These are phyloP conservation scores for Coleophora deauratella DNA, from an alignment of 2,888 invertebrate genomes.

Conservation along the genomic window DNA sequence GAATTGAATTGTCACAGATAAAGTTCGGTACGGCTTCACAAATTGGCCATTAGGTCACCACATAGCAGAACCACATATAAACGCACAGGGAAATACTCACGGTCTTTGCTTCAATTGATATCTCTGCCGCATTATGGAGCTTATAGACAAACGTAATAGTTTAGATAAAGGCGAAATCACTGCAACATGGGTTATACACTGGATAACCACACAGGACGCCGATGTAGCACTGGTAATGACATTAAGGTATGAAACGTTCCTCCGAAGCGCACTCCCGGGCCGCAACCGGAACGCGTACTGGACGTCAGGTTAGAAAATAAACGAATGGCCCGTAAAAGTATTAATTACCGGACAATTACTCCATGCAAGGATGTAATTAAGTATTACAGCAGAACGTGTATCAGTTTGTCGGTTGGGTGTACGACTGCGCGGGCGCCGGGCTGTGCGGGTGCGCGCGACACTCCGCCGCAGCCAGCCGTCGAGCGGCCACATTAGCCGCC, in stretches of 20 bases:
- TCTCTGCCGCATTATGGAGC: constrained; percentile 58
- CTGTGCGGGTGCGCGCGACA: constrained; percentile 34
- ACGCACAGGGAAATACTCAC: constrained; percentile 47
- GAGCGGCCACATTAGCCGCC: constrained; percentile 9
- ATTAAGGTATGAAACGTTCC: constrained; percentile 24
- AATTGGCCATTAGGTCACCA: constrained; percentile 32
- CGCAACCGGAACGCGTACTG: constrained; percentile 30
- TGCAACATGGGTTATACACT: constrained; percentile 43
- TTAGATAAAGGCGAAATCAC: constrained; percentile 40
- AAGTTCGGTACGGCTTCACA: constrained; percentile 27
- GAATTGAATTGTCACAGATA: constrained; percentile 31
- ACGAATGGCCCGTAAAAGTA: constrained; percentile 44
- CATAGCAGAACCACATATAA: constrained; percentile 19
- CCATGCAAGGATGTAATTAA: constrained; percentile 62
- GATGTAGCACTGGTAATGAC: constrained; percentile 24
- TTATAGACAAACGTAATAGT: constrained; percentile 29
- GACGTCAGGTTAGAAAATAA: constrained; percentile 34
- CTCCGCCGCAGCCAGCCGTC: constrained; percentile 20
- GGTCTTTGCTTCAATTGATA: constrained; percentile 67
- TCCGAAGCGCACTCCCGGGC: constrained; percentile 18
- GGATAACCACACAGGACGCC: constrained; percentile 43
- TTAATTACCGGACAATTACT: constrained; percentile 51
- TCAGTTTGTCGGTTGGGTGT: constrained; percentile 64
- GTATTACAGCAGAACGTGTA: constrained; percentile 59
- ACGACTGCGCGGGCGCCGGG: constrained; percentile 51